These are phyloP conservation scores for Apis florea DNA, from an alignment of 1,140 invertebrate genomes.

Conservation along the genomic window DNA sequence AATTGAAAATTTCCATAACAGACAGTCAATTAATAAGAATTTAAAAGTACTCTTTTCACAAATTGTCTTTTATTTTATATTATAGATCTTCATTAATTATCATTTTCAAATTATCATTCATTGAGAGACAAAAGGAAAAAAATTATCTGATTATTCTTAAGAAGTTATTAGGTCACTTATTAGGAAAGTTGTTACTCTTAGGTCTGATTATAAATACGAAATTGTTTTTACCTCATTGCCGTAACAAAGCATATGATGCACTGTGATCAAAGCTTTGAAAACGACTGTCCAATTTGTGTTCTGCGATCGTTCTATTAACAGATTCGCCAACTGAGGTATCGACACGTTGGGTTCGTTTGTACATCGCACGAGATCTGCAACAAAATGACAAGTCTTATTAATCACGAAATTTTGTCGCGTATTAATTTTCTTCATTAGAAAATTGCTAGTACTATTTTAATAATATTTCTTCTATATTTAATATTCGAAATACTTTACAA, in stretches of 20 bases:
- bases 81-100: background rate
- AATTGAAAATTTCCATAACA: background rate
- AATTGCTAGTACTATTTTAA: too few species aligned
- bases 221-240: slow-evolving; percentile 94
- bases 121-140: background rate
- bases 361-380: slow-evolving; percentile 98
- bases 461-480: background rate
- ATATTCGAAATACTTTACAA: background rate
- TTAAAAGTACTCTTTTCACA: too few species aligned
- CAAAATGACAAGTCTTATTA: slow-evolving; percentile 61
- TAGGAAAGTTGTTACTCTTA: background rate
- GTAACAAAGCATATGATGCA: slow-evolving; percentile 99
- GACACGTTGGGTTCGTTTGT: slow-evolving; percentile 99
- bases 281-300: slow-evolving; percentile 99
- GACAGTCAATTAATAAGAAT: slow-evolving; percentile 3
- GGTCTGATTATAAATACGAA: slow-evolving; percentile 7
- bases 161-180: slow-evolving; percentile 1
- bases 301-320: slow-evolving; percentile 98
- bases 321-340: slow-evolving; percentile 98
- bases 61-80: too few species aligned
- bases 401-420: background rate
- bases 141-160: background rate
- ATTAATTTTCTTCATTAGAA: too few species aligned
- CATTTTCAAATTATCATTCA: background rate
- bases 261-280: slow-evolving; percentile 98